phyloP scores from a whole-genome alignment of 2,113 vertebrate species.

The Sarotherodon lohbergeri region DNA sequence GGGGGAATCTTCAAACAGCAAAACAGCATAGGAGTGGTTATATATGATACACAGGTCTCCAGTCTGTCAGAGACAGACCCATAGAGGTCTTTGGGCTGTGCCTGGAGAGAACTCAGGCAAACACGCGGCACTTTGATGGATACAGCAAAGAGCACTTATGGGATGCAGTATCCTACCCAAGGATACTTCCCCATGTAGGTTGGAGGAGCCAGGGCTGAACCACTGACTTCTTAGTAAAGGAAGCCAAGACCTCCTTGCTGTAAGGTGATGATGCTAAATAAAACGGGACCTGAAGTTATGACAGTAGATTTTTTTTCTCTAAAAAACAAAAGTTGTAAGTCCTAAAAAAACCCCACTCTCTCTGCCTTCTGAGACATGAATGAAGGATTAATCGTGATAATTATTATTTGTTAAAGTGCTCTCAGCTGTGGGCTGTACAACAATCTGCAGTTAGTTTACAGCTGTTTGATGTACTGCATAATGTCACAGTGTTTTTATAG shows the following conservation, averaged over 20 bases:
- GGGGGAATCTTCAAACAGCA: not conserved
- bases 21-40: not conserved
- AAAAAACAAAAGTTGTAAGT: not conserved
- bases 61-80: not conserved
- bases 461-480: not conserved
- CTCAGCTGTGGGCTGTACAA: not conserved
- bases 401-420: not conserved
- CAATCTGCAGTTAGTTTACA: not conserved
- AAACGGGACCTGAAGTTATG: not conserved
- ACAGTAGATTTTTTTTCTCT: not conserved
- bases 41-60: not conserved
- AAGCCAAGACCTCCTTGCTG: not conserved
- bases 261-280: not conserved
- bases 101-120: not conserved
- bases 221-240: fast-evolving
- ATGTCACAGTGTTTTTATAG: not conserved
- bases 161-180: not conserved
- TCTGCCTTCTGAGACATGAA: not conserved
- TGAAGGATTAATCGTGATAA: not conserved
- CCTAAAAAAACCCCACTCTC: fast-evolving
- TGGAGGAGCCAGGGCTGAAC: not conserved
- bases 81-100: not conserved
- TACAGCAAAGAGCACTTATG: not conserved
- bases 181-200: not conserved
- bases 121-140: not conserved